Conservation (phyloP, 1,140 invertebrate genomes). For the Acromyrmex charruanus region DNA sequence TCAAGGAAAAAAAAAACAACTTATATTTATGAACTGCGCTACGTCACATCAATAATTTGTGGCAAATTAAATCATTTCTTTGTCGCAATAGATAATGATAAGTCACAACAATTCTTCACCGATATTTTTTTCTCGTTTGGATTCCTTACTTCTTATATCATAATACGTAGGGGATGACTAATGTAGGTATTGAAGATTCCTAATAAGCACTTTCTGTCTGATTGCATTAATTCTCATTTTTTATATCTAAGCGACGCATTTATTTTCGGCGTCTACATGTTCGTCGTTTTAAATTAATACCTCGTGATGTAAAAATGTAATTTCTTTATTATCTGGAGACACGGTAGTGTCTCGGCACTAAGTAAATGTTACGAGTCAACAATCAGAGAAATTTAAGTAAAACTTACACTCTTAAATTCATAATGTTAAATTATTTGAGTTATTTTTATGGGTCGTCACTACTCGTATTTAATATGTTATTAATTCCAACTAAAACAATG, state of each 20-base stretch:
- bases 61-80: conserved; percentile 4
- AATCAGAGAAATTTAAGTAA: conserved; percentile 5
- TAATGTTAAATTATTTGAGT: too few relatives aligned
- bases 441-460: too few relatives aligned
- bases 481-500: too few relatives aligned
- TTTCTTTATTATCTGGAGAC: conserved; percentile 19
- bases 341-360: too few relatives aligned
- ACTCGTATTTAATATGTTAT: too few relatives aligned
- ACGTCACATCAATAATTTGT: not conserved
- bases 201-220: not conserved
- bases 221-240: not conserved
- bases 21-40: too few relatives aligned
- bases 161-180: not conserved
- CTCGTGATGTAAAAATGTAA: conserved; percentile 55
- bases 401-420: too few relatives aligned
- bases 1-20: not conserved
- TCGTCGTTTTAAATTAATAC: conserved; percentile 64
- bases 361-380: conserved; percentile 20
- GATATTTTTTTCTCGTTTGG: not conserved
- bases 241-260: not conserved
- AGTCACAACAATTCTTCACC: not conserved
- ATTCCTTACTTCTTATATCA: not conserved
- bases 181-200: not conserved
- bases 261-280: conserved; percentile 37
- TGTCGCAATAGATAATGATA: conserved; percentile 3